These are phyloP conservation scores for Magallana ariakensis DNA, from an alignment of 1,140 invertebrate species.

Conservation along the genomic window DNA sequence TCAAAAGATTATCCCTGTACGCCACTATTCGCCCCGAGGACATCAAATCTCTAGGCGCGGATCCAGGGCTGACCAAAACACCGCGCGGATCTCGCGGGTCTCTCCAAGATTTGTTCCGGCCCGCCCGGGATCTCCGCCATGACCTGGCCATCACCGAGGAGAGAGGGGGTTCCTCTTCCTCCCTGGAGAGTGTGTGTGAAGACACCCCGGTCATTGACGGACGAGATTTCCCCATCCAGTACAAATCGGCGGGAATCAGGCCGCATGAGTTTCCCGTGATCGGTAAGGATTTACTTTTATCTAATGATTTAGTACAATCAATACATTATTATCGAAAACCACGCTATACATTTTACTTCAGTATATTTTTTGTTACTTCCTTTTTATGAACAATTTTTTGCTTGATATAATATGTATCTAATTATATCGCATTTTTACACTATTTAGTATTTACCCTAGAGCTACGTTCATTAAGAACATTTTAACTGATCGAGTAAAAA, in stretches of 20 bases:
- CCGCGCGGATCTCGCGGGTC: neutral
- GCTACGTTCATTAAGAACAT: too few relatives aligned
- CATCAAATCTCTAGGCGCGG: neutral
- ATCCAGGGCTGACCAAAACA: neutral
- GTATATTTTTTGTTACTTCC: too few relatives aligned
- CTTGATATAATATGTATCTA: too few relatives aligned
- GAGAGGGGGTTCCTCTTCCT: neutral
- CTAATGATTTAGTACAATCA: too few relatives aligned
- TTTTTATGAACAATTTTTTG: too few relatives aligned
- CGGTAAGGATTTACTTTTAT: slow-evolving; percentile 69
- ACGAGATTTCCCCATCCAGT: slow-evolving; percentile 76
- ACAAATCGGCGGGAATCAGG: slow-evolving; percentile 85
- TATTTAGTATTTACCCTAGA: too few relatives aligned
- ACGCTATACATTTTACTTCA: too few relatives aligned
- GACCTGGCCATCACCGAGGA: neutral
- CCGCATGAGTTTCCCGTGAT: slow-evolving; percentile 87
- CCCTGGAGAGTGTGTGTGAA: neutral
- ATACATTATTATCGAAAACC: too few relatives aligned
- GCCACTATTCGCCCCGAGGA: neutral
- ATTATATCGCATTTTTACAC: too few relatives aligned
- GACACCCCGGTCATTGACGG: neutral
- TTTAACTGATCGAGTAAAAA: too few relatives aligned
- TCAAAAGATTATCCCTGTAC: slow-evolving; percentile 4
- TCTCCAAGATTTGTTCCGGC: neutral
- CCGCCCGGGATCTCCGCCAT: neutral